Evolutionary conservation across 2,888 invertebrate genomes (phyloP).

Genomic region (Brachypalpus laphriformis): DNA sequence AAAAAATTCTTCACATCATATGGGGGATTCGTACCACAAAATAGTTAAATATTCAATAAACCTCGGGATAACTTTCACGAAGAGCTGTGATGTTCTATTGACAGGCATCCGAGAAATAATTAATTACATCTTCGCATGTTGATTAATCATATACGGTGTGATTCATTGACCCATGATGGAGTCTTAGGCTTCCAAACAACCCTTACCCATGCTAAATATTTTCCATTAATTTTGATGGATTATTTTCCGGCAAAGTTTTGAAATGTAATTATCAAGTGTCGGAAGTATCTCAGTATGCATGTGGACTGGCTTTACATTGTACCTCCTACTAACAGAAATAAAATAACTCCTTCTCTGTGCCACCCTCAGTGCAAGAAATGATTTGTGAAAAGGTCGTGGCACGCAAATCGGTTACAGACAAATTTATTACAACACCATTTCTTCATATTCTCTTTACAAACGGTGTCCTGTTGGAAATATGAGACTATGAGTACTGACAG

Average conservation of each 20-base stretch:
- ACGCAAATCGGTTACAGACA: slow-evolving; percentile 59
- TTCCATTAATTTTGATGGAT: slow-evolving; percentile 67
- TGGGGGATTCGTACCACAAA: slow-evolving; percentile 31
- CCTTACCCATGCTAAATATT: slow-evolving; percentile 2
- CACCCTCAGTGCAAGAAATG: not conserved
- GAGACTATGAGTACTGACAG: slow-evolving; percentile 19
- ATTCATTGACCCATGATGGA: slow-evolving; percentile 55
- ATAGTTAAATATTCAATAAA: slow-evolving; percentile 68
- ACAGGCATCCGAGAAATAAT: slow-evolving; percentile 67
- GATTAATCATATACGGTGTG: slow-evolving; percentile 61
- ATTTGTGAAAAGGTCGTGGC: slow-evolving; percentile 40
- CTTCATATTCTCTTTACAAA: slow-evolving; percentile 6
- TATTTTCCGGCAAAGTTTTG: slow-evolving; percentile 61
- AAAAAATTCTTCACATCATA: slow-evolving; percentile 53
- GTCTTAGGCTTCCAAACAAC: slow-evolving; percentile 10
- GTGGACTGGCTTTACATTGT: slow-evolving; percentile 23
- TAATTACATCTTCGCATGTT: slow-evolving; percentile 72
- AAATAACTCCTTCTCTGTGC: not conserved
- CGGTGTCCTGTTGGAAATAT: not conserved
- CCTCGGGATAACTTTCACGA: slow-evolving; percentile 16
- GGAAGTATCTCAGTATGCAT: slow-evolving; percentile 64
- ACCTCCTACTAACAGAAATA: not conserved
- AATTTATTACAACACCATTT: slow-evolving; percentile 59
- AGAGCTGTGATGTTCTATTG: slow-evolving; percentile 58
- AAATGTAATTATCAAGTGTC: slow-evolving; percentile 73